Base-by-base conservation (phyloP, 2,888 invertebrate species). In the Brachyptera risi region DNA sequence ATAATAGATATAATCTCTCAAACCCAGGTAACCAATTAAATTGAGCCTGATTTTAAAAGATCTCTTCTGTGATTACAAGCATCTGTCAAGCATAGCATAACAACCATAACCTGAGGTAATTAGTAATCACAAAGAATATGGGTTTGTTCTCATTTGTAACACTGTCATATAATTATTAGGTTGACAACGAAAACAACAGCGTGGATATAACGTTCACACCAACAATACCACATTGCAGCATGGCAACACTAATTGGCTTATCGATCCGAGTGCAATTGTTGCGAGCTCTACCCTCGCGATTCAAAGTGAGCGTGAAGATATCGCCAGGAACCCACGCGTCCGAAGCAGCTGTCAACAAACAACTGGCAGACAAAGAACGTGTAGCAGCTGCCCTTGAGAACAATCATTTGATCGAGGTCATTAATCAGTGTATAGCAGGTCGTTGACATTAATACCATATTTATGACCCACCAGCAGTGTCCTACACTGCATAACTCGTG, bases 311-410 rank as follows among this genome's bases (percentile, higher is more conserved):
- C 4, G 95, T 97, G 0, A 83, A 85, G 70, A 92, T 97, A 2
- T 87, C 92, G 0, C 95, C 96, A 1, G 98, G 97, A 0, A 88
- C 92, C 0, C 98, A 99, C 72, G 85, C 86, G 7, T 92, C 96
- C 0, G 98, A 98, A 72, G 79, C 83, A 61, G 93, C 96, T 0
- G 92, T 99, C 1, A 99, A 99, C 75, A 97, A 99, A 72, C 99
- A 99, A 71, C 78, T 99, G 19, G 94, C 93, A 0, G 99, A 99
- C 73, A 99, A 99, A 73, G 99, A 99, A 74, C 78, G 99, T 66
- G 94, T 99, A 0, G 96, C 97, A 0, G 99, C 99, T 0, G 98
- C 99, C 0, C 77, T 98, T 65, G 99, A 99, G 75, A 99, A 99
- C 74, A 81, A 83, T 19, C 90, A 94, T 72, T 78, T 99, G 0